Conservation (phyloP, 1,140 invertebrate species). For the Nephila pilipes region DNA sequence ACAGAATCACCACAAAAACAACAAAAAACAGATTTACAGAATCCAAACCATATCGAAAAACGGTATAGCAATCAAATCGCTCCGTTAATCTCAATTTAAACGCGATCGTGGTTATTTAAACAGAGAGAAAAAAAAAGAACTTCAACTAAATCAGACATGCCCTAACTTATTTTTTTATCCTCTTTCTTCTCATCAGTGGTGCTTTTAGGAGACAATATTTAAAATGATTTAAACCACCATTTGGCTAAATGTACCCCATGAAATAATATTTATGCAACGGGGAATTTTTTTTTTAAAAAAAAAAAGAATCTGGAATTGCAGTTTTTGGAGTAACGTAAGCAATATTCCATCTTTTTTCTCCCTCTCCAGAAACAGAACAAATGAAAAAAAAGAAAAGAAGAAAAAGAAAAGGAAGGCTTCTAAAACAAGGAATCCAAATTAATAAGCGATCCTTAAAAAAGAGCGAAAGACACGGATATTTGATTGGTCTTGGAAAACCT, state of each 20-base stretch:
- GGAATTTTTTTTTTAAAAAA: not conserved
- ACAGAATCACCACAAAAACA: not conserved
- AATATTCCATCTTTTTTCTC: constrained; percentile 27
- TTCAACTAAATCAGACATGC: not conserved
- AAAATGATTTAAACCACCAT: constrained; percentile 48
- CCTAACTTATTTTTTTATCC: not conserved
- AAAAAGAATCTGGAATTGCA: constrained; percentile 10
- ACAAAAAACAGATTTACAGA: not conserved
- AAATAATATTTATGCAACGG: constrained; percentile 26
- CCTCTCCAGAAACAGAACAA: not conserved
- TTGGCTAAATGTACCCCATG: constrained; percentile 37
- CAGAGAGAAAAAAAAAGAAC: not conserved
- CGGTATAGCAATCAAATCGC: not conserved
- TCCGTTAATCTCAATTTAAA: constrained; percentile 37
- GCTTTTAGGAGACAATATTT: constrained; percentile 32
- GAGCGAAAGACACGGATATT: constrained; percentile 9
- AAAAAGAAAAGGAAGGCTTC: not conserved
- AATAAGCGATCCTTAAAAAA: constrained; percentile 52
- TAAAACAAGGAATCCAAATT: constrained; percentile 55
- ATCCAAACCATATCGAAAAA: not conserved
- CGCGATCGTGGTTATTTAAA: not conserved
- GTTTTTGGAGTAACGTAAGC: constrained; percentile 27
- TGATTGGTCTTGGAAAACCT: constrained; percentile 55
- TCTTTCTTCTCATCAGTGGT: not conserved
- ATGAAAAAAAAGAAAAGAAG: not conserved